These are phyloP conservation scores for Megamerina dolium DNA, from an alignment of 2,888 invertebrate genomes.

Conservation along the genomic window DNA sequence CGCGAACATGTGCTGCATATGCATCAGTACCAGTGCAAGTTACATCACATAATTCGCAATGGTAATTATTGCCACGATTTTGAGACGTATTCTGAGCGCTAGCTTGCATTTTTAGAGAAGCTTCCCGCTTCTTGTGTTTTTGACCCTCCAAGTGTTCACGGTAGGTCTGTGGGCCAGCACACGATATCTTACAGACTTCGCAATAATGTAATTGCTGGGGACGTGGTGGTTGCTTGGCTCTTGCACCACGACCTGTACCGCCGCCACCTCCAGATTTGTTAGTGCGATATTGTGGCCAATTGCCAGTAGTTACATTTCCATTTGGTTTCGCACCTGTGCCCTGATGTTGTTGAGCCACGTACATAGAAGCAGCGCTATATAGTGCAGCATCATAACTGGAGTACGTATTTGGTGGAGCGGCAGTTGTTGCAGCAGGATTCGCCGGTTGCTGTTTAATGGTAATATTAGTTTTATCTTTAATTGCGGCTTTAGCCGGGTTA, in stretches of 20 bases:
- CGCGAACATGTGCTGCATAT: constrained; percentile 95
- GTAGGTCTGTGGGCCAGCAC: constrained; percentile 90
- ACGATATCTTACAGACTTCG: constrained; percentile 98
- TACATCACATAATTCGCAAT: constrained; percentile 97
- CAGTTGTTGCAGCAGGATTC: constrained; percentile 53
- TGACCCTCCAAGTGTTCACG: constrained; percentile 97
- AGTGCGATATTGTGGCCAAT: constrained; percentile 56
- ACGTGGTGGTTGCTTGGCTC: constrained; percentile 66
- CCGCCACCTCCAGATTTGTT: constrained; percentile 42
- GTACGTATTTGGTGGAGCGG: constrained; percentile 64
- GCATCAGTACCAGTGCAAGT: constrained; percentile 98
- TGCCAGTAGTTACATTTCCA: constrained; percentile 21
- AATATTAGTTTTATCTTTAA: constrained; percentile 41
- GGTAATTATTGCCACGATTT: constrained; percentile 57
- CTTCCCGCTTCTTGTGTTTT: constrained; percentile 98
- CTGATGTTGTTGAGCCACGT: constrained; percentile 73
- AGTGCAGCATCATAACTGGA: constrained; percentile 91
- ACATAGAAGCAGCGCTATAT: constrained; percentile 92
- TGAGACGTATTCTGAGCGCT: constrained; percentile 59
- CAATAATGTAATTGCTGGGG: constrained; percentile 95
- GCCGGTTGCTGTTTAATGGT: constrained; percentile 21
- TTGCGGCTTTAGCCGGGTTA: constrained; percentile 52
- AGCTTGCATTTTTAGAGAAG: constrained; percentile 67
- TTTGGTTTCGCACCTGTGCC: constrained; percentile 25
- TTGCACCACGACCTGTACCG: constrained; percentile 25